Percentiles rank a stretch among this genome's conserved stretches.
phyloP scores from a whole-genome alignment of 2,113 vertebrate species.

The Chaenogobius annularis region DNA sequence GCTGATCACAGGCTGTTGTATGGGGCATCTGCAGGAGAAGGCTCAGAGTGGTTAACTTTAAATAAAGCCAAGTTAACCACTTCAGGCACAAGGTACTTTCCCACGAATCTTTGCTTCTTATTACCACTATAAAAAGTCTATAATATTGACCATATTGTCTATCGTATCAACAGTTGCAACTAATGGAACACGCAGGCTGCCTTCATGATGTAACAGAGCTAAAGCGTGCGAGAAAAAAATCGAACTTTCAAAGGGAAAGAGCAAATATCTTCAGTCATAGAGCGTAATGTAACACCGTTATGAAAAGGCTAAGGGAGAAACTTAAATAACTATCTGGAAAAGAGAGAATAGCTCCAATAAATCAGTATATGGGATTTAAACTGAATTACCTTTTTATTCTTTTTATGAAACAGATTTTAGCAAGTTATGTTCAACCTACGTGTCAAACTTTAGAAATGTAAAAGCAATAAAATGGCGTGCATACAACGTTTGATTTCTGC shows the following conservation, averaged over 20 bases:
- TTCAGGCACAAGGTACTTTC: constrained; percentile 43
- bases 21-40: constrained; percentile 37
- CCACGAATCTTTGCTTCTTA: constrained; percentile 43
- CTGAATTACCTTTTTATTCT: no score
- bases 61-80: constrained; percentile 54
- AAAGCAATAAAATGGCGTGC: no score
- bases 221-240: constrained; percentile 34
- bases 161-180: background rate
- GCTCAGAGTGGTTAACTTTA: constrained; percentile 12
- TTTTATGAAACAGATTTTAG: no score
- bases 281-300: background rate
- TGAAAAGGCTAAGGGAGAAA: no score
- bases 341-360: no score
- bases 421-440: no score
- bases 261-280: background rate
- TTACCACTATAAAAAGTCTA: background rate
- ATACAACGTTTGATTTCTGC: no score
- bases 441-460: no score
- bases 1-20: constrained; percentile 49
- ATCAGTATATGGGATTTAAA: no score
- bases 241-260: constrained; percentile 41
- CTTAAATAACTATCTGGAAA: no score
- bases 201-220: constrained; percentile 13
- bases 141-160: constrained; percentile 16
- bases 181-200: constrained; percentile 23